Evolutionary conservation across 2,888 invertebrate genomes (phyloP), one percentile per base, ranked within the genome.

Genomic region (Falcaria lacertinaria): DNA sequence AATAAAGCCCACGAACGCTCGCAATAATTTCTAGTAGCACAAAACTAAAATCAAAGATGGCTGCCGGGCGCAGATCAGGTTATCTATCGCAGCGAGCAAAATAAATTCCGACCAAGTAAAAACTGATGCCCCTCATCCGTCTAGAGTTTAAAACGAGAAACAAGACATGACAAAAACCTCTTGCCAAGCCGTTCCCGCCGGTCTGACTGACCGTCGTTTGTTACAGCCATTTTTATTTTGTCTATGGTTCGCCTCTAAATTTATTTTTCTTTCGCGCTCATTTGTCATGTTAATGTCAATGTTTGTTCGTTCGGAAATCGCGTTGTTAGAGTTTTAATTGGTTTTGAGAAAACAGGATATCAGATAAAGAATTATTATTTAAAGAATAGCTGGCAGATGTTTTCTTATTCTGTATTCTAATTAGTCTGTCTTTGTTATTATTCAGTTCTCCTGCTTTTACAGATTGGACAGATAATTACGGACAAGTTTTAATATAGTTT

Each of bases 31-130:
- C 74, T 74, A 80, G 83, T 82, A 82, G 80, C 82, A 58, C 53
- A 63, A 77, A 66, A 79, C 75, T 76, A 72, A 79, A 80, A 77
- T 74, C 74, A 83, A 84, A 79, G 28, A 86, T 84, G 82, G 84
- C 80, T 48, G 65, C 71, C 65, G 54, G 59, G 73, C 71, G 48
- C 43, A 69, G 73, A 80, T 82, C 80, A 72, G 74, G 69, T 68
- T 73, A 73, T 71, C 73, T 72, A 67, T 68, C 37, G 60, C 53
- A 48, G 44, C 42, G 52, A 57, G 69, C 71, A 65, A 74, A 75
- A 72, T 72, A 73, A 71, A 70, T 68, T 69, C 69, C 61, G 56
- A 44, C 54, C 62, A 64, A 72, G 81, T 76, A 85, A 85, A 86
- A 86, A 84, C 68, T 81, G 79, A 81, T 74, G 77, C 66, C 64